These are phyloP conservation scores for Rhea americana DNA, from an alignment of 2,113 vertebrate genomes.

Conservation along the genomic window DNA sequence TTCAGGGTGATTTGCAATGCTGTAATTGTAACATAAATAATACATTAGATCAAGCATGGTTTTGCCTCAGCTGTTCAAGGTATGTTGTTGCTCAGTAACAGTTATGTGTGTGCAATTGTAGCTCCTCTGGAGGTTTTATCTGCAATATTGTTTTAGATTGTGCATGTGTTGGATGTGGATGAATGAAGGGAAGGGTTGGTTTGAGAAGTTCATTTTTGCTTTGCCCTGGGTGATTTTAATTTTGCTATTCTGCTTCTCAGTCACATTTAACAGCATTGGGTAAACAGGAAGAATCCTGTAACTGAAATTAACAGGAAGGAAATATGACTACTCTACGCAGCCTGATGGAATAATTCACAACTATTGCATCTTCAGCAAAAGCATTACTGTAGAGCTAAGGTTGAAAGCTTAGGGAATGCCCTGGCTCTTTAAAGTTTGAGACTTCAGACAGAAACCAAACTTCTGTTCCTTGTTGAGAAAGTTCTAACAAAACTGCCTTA, in stretches of 20 bases:
- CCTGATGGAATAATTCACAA: background rate
- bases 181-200: background rate
- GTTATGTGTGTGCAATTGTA: background rate
- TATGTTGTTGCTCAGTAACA: background rate
- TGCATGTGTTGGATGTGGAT: background rate
- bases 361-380: background rate
- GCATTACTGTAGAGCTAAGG: background rate
- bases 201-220: background rate
- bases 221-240: background rate
- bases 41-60: rapidly evolving
- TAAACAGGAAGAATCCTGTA: background rate
- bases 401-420: background rate
- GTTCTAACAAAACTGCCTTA: background rate
- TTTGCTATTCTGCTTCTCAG: background rate
- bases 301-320: background rate
- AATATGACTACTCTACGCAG: background rate
- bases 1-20: background rate
- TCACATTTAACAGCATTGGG: background rate
- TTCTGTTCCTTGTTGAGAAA: background rate
- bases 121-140: background rate
- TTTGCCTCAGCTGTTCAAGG: background rate
- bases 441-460: background rate
- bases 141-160: background rate
- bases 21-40: background rate
- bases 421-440: background rate